Evolutionary conservation across 2,113 vertebrate genomes (phyloP).

Genomic region (Psammodynastes pulverulentus): DNA sequence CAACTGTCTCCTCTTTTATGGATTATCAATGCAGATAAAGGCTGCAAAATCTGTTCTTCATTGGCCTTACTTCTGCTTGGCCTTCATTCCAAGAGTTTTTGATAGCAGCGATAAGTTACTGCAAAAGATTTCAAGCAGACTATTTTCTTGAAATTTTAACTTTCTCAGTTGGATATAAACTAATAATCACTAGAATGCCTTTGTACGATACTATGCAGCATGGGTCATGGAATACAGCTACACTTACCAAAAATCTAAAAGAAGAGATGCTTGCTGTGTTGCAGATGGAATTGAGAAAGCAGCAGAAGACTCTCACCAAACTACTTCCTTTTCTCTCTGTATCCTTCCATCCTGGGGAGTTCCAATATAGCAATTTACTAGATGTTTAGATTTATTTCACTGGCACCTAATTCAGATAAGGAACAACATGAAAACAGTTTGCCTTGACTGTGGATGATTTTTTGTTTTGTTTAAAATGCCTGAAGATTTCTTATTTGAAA

Average conservation of each 20-base stretch:
- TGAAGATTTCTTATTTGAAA: background rate
- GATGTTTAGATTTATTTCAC: background rate
- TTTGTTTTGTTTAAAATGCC: background rate
- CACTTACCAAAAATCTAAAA: background rate
- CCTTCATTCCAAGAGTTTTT: constrained; percentile 35
- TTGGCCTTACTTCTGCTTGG: constrained; percentile 23
- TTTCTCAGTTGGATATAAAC: background rate
- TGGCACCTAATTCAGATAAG: background rate
- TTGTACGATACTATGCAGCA: background rate
- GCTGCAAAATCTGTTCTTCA: background rate
- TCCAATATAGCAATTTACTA: background rate
- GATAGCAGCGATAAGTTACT: constrained; percentile 40
- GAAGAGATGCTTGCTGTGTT: background rate
- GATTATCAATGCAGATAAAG: constrained; percentile 20
- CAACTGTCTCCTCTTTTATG: constrained; percentile 6
- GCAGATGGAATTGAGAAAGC: background rate
- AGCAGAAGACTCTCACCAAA: background rate
- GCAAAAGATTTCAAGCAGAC: constrained; percentile 27
- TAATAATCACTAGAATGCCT: background rate
- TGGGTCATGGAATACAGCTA: background rate
- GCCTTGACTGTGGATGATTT: background rate
- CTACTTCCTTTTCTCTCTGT: background rate
- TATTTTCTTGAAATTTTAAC: background rate
- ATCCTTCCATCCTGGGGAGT: background rate
- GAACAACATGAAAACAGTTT: background rate